These are phyloP conservation scores for Halichoerus grypus DNA, from an alignment of 2,113 vertebrate genomes.

Conservation along the genomic window DNA sequence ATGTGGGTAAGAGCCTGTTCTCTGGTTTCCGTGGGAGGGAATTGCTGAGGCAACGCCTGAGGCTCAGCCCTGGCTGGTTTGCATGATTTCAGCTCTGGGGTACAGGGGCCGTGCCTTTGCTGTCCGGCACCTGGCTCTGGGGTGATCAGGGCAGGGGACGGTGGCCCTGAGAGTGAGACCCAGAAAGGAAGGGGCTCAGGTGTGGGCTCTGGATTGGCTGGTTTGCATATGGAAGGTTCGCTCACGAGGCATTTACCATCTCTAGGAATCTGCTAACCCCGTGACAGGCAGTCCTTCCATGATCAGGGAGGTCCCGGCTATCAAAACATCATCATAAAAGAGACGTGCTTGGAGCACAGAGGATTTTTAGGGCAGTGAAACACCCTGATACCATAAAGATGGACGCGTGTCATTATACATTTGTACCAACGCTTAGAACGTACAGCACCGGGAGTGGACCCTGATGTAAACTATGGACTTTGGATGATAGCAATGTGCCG, in stretches of 20 bases:
- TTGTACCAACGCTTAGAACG: neutral
- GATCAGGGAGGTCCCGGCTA: neutral
- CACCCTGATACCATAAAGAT: neutral
- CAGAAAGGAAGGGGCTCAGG: neutral
- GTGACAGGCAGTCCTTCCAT: neutral
- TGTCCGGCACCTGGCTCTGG: neutral
- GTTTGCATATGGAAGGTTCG: neutral
- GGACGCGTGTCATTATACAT: neutral
- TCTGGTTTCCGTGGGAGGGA: neutral
- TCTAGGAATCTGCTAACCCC: neutral
- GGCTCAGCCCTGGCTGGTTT: neutral
- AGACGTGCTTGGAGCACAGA: neutral
- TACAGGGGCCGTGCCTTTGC: neutral
- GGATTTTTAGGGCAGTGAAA: neutral
- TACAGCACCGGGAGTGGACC: neutral
- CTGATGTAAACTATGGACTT: neutral
- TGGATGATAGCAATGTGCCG: neutral
- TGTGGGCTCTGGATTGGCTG: neutral
- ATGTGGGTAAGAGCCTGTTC: neutral
- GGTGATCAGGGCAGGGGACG: neutral
- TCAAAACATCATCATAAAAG: neutral
- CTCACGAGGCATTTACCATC: neutral
- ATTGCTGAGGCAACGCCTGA: neutral
- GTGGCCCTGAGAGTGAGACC: neutral
- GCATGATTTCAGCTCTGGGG: neutral